A percentile compares a stretch with the other conserved stretches of the same genome.
These are phyloP conservation scores for Addax nasomaculatus DNA, from an alignment of 2,113 vertebrate species.

Conservation along the genomic window DNA sequence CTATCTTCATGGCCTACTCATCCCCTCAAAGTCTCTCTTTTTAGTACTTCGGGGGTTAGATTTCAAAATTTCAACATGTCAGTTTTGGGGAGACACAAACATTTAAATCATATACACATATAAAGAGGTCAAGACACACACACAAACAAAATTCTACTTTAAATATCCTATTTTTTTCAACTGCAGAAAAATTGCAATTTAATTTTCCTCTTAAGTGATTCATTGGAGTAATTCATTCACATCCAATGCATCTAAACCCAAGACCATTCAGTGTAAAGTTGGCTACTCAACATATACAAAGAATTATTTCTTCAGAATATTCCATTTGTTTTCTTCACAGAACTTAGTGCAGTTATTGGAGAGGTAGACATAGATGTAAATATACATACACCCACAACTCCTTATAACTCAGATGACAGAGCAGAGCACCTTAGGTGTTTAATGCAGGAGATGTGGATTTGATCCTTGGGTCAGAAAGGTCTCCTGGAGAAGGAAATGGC, in stretches of 20 bases:
- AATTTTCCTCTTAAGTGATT: background rate
- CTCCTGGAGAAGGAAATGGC: background rate
- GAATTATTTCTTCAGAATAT: background rate
- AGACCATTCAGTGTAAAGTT: background rate
- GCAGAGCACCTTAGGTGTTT: background rate
- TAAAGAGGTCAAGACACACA: background rate
- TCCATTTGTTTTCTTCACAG: background rate
- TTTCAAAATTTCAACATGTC: background rate
- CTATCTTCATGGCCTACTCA: background rate
- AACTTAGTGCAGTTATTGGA: background rate
- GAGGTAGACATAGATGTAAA: background rate
- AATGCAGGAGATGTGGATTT: background rate
- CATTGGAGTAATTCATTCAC: background rate
- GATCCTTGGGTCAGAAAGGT: background rate
- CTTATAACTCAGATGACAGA: background rate
- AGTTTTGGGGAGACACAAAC: background rate
- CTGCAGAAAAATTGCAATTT: background rate
- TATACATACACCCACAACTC: background rate
- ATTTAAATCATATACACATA: background rate
- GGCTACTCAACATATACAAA: background rate
- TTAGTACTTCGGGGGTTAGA: background rate
- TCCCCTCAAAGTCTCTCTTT: background rate
- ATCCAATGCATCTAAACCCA: background rate
- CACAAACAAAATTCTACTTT: background rate
- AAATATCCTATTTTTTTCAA: background rate